These are phyloP conservation scores for Colletes latitarsis DNA, from an alignment of 1,140 invertebrate species.

Conservation along the genomic window DNA sequence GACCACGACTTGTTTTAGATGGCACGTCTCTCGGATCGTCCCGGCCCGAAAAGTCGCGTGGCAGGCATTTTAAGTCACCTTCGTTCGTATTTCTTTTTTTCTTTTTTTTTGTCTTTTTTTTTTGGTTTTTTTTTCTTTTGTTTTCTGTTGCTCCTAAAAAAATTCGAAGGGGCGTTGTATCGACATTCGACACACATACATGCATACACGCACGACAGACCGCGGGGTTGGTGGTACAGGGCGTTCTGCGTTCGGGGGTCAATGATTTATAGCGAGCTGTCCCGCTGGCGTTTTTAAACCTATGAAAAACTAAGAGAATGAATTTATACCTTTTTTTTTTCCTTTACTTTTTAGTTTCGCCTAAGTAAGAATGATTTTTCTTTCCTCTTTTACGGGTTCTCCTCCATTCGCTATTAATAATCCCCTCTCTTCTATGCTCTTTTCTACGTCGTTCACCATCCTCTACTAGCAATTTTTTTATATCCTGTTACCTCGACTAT, in stretches of 20 bases:
- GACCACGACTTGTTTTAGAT: slow-evolving; percentile 15
- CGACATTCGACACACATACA: slow-evolving; percentile 47
- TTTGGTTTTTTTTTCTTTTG: slow-evolving; percentile 8
- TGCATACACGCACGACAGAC: slow-evolving; percentile 54
- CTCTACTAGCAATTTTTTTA: slow-evolving; percentile 63
- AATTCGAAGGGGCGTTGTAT: slow-evolving; percentile 39
- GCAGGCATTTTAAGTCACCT: slow-evolving; percentile 71
- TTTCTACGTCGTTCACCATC: slow-evolving; percentile 49
- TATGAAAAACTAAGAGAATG: slow-evolving; percentile 79
- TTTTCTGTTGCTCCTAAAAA: slow-evolving; percentile 21
- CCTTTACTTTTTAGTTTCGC: slow-evolving; percentile 68
- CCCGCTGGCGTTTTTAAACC: slow-evolving; percentile 75
- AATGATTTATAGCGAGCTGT: slow-evolving; percentile 76
- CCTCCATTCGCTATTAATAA: slow-evolving; percentile 36
- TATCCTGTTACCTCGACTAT: slow-evolving; percentile 52
- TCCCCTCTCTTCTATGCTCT: slow-evolving; percentile 40
- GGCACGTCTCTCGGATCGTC: slow-evolving; percentile 51
- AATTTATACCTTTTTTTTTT: slow-evolving; percentile 74
- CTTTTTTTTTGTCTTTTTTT: slow-evolving; percentile 1
- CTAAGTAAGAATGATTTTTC: slow-evolving; percentile 75
- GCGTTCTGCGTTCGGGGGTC: slow-evolving; percentile 75
- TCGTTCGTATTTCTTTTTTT: slow-evolving; percentile 27
- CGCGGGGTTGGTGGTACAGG: slow-evolving; percentile 70
- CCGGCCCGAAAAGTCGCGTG: slow-evolving; percentile 65
- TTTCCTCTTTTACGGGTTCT: slow-evolving; percentile 28